Evolutionary conservation across 1,140 invertebrate genomes (phyloP).

Genomic region (Sinella curviseta): DNA sequence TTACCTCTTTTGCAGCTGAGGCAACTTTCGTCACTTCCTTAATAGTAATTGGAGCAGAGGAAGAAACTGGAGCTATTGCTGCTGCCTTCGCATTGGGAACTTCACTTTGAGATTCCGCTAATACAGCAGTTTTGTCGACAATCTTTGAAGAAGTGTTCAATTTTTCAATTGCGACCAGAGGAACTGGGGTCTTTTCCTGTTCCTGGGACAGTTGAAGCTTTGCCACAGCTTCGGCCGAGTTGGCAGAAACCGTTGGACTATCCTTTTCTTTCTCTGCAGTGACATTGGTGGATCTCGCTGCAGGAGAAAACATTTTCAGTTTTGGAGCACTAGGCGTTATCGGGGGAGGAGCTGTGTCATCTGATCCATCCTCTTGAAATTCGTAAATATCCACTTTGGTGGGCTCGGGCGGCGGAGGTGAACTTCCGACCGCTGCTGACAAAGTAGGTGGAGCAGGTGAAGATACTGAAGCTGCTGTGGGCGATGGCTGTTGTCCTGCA

Average conservation of each 20-base stretch:
- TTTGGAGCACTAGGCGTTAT: constrained; percentile 31
- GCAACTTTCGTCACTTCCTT: too few species aligned
- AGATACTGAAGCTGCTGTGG: background rate
- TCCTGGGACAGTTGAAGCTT: constrained; percentile 13
- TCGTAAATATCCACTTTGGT: constrained; percentile 44
- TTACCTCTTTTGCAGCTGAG: too few species aligned
- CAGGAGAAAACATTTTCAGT: constrained; percentile 46
- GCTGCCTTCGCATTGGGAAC: background rate
- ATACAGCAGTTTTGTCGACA: too few species aligned
- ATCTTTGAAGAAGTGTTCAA: background rate
- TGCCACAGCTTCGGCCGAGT: background rate
- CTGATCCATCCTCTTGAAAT: constrained; percentile 39
- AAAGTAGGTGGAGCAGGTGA: constrained; percentile 24
- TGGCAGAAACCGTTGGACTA: background rate
- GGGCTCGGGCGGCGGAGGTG: constrained; percentile 31
- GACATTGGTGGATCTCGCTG: constrained; percentile 11
- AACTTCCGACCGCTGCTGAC: constrained; percentile 37
- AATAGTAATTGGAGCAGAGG: too few species aligned
- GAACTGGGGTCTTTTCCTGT: background rate
- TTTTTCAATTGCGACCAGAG: background rate
- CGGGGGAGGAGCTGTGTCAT: background rate
- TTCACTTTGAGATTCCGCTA: background rate
- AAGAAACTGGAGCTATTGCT: background rate
- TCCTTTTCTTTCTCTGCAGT: background rate
- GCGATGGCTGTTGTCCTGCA: background rate